These are phyloP conservation scores for Lepidochrysops patricia DNA, from an alignment of 2,888 invertebrate genomes.

Conservation along the genomic window DNA sequence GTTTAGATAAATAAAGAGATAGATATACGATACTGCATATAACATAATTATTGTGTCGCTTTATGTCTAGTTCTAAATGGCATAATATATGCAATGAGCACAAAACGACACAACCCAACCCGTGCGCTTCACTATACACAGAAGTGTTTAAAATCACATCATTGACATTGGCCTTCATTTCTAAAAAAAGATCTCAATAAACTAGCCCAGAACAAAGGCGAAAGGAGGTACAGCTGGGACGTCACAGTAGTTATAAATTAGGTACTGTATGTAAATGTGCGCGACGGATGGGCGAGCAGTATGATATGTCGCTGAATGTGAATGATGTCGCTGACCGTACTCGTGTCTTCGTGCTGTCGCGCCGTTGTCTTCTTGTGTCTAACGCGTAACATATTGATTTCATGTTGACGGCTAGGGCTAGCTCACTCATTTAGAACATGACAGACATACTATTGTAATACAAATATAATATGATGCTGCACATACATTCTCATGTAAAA, in stretches of 20 bases:
- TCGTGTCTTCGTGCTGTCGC: neutral
- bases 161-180: constrained; percentile 1
- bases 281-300: constrained; percentile 60
- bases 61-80: too few relatives aligned
- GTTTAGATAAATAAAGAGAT: too few relatives aligned
- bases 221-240: neutral
- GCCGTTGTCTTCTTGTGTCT: neutral
- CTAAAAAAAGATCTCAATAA: constrained; percentile 2
- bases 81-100: too few relatives aligned
- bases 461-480: too few relatives aligned
- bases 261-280: constrained; percentile 43
- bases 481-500: too few relatives aligned
- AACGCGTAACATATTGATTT: neutral
- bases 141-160: too few relatives aligned
- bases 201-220: neutral
- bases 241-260: constrained; percentile 60
- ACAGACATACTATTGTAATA: too few relatives aligned
- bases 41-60: too few relatives aligned
- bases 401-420: neutral
- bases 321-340: constrained; percentile 19
- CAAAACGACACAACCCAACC: too few relatives aligned
- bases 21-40: too few relatives aligned
- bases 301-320: too few relatives aligned
- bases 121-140: too few relatives aligned
- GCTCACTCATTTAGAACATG: neutral